Percentiles rank a stretch among this genome's conserved stretches.
Evolutionary conservation across 2,113 vertebrate genomes (phyloP).

Genomic region (Nerophis lumbriciformis): DNA sequence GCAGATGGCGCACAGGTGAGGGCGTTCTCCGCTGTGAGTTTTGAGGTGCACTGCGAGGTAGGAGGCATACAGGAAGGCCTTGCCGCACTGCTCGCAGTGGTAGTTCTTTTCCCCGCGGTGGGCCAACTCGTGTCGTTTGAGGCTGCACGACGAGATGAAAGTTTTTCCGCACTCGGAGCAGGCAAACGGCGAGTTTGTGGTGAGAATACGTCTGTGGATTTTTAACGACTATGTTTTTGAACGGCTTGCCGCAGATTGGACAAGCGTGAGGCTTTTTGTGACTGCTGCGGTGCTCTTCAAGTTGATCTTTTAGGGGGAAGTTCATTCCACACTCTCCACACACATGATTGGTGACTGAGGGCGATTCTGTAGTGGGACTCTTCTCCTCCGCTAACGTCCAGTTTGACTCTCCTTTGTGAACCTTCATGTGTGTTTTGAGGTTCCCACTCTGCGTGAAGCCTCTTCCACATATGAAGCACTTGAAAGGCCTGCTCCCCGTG

Average conservation of each 20-base stretch:
- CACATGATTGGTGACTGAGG: slow-evolving; percentile 15
- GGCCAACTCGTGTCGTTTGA: slow-evolving; percentile 25
- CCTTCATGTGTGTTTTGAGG: slow-evolving; percentile 52
- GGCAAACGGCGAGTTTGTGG: slow-evolving; percentile 20
- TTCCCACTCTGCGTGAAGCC: slow-evolving; percentile 50
- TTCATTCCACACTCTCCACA: slow-evolving; percentile 48
- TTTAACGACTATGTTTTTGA: slow-evolving; percentile 47
- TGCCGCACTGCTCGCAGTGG: slow-evolving; percentile 39
- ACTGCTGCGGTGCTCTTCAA: slow-evolving; percentile 27
- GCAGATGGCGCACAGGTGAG: slow-evolving; percentile 40
- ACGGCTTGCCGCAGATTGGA: slow-evolving; percentile 64
- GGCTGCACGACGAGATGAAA: slow-evolving; percentile 12
- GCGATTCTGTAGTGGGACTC: neutral
- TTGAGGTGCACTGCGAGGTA: slow-evolving; percentile 35
- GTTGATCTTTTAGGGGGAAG: slow-evolving; percentile 35
- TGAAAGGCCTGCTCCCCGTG: slow-evolving; percentile 39
- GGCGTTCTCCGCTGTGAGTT: slow-evolving; percentile 33
- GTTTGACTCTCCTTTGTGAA: slow-evolving; percentile 32
- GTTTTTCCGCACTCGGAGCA: slow-evolving; percentile 37
- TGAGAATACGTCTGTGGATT: slow-evolving; percentile 39
- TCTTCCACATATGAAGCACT: slow-evolving; percentile 46
- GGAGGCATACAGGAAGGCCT: slow-evolving; percentile 19
- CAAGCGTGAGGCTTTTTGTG: slow-evolving; percentile 43
- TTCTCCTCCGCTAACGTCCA: slow-evolving; percentile 33
- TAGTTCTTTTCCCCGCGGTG: slow-evolving; percentile 34